Evolutionary conservation across 2,888 invertebrate species (phyloP).

Genomic region (Kuschelorhynchus macadamiae): DNA sequence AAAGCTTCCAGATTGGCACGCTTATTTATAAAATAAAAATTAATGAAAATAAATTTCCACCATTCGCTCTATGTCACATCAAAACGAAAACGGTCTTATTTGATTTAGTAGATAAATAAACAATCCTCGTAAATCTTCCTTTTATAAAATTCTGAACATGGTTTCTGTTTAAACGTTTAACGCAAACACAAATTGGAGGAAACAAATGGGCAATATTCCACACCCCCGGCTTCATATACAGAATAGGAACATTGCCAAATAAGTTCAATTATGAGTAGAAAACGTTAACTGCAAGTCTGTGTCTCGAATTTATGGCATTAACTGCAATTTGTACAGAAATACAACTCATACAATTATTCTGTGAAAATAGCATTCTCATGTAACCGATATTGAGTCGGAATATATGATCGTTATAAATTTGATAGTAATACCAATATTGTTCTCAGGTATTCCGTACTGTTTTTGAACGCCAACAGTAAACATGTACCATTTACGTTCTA

Average conservation of each 20-base stretch:
- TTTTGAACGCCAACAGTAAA: no score
- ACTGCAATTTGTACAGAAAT: constrained; percentile 44
- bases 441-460: neutral
- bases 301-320: constrained; percentile 38
- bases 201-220: constrained; percentile 38
- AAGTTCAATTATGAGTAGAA: constrained; percentile 49
- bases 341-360: constrained; percentile 26
- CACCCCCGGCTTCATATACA: constrained; percentile 26
- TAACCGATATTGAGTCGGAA: constrained; percentile 20
- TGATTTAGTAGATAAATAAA: no score
- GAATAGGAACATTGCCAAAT: constrained; percentile 48
- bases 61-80: no score
- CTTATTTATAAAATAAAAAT: no score
- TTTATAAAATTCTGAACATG: constrained; percentile 12
- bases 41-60: no score
- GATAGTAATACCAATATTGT: neutral
- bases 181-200: constrained; percentile 31
- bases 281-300: constrained; percentile 44
- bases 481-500: no score
- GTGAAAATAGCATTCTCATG: constrained; percentile 26
- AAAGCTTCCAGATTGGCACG: no score
- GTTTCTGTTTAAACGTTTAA: constrained; percentile 19
- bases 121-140: no score
- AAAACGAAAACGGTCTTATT: no score
- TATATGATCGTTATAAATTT: constrained; percentile 21